Base-by-base conservation (phyloP, 2,797 vertebrate genomes). In the Zenarchopterus dispar region DNA sequence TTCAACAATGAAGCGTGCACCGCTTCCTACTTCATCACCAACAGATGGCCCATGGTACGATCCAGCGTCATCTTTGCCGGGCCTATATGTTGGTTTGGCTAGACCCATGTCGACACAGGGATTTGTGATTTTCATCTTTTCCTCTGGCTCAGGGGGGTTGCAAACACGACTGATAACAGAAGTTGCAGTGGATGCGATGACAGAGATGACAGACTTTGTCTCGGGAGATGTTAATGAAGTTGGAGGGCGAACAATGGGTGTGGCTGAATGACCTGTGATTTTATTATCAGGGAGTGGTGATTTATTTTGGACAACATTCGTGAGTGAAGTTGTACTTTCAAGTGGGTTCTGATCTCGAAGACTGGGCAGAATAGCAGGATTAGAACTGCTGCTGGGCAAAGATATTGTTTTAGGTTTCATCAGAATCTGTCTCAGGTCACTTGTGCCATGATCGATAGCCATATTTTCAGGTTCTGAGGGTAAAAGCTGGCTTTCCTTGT, bases 151-250 rank as follows among this genome's bases (percentile, higher is more conserved):
- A 18, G 95, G 78, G 1, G 93, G 94, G 70, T 94, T 96, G 48
- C 96, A 96, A 89, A 99, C 95, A 26, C 97, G 93, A 78, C 97
- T 99, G 47, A 99, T 99, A 2, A 99, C 98, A 3, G 98, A 98
- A 0, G 96, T 97, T 16, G 94, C 95, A 79, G 97, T 98, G 50
- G 97, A 97, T 46, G 97, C 94, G 48, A 99, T 96, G 44, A 97
- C 96, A 0, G 96, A 94, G 71, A 94, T 94, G 0, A 94, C 92
- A 16, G 94, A 91, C 82, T 97, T 95, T 0, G 93, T 92, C 86
- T 99, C 97, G 0, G 93, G 85, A 13, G 90, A 88, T 1, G 89
- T 88, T 0, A 94, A 78, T 4, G 93, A 66, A 24, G 88, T 69
- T 54, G 90, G 84, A 33, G 89, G 75, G 56, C 92, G 89, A 66